phyloP scores from a whole-genome alignment of 2,113 vertebrate genomes.

The Megaptera novaeangliae region DNA sequence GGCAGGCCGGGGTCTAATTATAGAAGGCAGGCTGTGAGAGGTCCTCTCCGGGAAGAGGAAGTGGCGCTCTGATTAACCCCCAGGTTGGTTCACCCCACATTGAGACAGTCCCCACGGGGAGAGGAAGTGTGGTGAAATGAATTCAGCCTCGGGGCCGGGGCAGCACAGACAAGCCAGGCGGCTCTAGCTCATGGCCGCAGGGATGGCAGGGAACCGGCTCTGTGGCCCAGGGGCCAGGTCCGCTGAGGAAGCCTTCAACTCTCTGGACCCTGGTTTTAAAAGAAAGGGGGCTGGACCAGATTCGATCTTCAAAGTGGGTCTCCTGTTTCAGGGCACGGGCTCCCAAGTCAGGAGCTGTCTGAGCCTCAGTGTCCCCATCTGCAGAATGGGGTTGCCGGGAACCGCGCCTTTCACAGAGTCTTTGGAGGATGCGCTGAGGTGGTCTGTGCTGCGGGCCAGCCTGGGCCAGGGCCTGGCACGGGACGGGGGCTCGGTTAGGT shows the following conservation, averaged over 20 bases:
- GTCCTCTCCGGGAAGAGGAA: constrained; percentile 38
- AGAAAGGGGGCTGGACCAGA: background rate
- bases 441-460: background rate
- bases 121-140: background rate
- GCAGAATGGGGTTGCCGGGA: background rate
- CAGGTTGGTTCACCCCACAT: background rate
- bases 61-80: background rate
- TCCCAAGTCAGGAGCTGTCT: background rate
- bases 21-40: background rate
- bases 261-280: background rate
- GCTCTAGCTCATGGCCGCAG: background rate
- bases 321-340: background rate
- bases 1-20: background rate
- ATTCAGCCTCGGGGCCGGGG: background rate
- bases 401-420: fast-evolving
- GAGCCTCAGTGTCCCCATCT: background rate
- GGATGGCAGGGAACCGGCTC: background rate
- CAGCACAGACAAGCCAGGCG: background rate
- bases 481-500: fast-evolving
- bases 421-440: background rate
- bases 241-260: too few species aligned
- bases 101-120: background rate
- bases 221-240: background rate
- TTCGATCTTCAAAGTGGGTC: background rate
- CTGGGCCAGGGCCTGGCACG: background rate